These are phyloP conservation scores for Emydocephalus ijimae DNA, from an alignment of 2,113 vertebrate genomes.

Conservation along the genomic window DNA sequence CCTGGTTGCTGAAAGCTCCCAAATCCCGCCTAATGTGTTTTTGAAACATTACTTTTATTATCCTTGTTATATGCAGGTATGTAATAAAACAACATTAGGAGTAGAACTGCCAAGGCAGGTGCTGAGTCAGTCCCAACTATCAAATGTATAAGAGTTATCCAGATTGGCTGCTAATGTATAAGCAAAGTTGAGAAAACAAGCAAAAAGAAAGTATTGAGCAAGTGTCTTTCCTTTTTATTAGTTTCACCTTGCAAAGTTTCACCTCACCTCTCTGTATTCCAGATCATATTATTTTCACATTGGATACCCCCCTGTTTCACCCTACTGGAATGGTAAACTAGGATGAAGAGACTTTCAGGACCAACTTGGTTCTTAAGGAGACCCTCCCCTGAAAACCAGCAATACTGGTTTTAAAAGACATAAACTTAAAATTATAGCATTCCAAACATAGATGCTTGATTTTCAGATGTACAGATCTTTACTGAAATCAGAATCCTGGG, in stretches of 20 bases:
- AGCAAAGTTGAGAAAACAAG: conserved; percentile 23
- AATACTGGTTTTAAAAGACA: neutral
- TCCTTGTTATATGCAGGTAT: conserved; percentile 36
- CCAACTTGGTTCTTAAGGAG: neutral
- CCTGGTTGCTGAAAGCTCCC: conserved; percentile 29
- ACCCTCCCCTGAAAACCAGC: neutral
- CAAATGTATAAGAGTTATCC: conserved; percentile 36
- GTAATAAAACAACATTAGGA: conserved; percentile 37
- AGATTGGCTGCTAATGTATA: conserved; percentile 25
- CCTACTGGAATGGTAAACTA: neutral
- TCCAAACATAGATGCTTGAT: neutral
- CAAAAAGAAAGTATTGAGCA: neutral
- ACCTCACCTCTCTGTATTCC: neutral
- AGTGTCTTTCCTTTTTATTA: neutral
- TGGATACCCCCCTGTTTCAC: neutral
- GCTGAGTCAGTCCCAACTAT: conserved; percentile 45
- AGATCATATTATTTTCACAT: neutral
- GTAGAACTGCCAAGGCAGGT: conserved; percentile 38
- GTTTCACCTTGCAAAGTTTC: rapidly evolving
- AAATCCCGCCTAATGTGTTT: conserved; percentile 21
- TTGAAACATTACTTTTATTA: conserved; percentile 50
- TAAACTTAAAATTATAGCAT: neutral
- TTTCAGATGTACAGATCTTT: neutral
- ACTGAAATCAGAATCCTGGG: neutral
- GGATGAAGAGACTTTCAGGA: neutral